Conservation (phyloP, 1,140 invertebrate genomes). For the Monochamus saltuarius region DNA sequence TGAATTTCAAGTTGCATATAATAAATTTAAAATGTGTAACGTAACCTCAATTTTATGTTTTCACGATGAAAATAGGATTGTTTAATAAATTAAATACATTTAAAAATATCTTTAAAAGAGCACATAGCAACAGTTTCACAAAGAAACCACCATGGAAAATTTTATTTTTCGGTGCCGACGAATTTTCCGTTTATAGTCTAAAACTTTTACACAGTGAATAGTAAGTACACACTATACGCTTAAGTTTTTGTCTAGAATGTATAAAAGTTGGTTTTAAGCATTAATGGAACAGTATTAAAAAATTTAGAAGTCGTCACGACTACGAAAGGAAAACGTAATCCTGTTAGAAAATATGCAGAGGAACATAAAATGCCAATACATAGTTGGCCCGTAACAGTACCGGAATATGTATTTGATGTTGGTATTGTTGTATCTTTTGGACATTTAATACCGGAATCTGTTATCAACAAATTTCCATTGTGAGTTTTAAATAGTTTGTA, state of each 20-base stretch:
- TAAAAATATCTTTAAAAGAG: too few species aligned
- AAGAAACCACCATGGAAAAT: constrained; percentile 56
- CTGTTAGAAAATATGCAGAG: constrained; percentile 56
- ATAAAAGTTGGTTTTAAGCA: constrained; percentile 38
- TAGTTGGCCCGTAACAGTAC: constrained; percentile 58
- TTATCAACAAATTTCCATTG: constrained; percentile 66
- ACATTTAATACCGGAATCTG: constrained; percentile 63
- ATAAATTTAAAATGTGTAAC: too few species aligned
- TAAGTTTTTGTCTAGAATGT: background rate
- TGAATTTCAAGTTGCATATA: too few species aligned
- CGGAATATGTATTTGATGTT: constrained; percentile 58
- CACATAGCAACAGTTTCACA: too few species aligned
- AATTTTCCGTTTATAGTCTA: constrained; percentile 66
- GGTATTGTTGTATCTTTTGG: constrained; percentile 74
- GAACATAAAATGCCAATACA: constrained; percentile 55
- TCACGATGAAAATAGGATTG: too few species aligned
- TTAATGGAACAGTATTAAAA: constrained; percentile 46
- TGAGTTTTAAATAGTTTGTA: constrained; percentile 45
- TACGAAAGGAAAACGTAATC: constrained; percentile 55
- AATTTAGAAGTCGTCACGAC: constrained; percentile 64
- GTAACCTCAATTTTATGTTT: too few species aligned
- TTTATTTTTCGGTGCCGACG: constrained; percentile 70
- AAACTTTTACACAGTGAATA: constrained; percentile 53
- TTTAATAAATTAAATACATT: too few species aligned
- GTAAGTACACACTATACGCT: constrained; percentile 51